These are phyloP conservation scores for Lithophane ornitopus DNA, from an alignment of 2,888 invertebrate genomes.

Conservation along the genomic window DNA sequence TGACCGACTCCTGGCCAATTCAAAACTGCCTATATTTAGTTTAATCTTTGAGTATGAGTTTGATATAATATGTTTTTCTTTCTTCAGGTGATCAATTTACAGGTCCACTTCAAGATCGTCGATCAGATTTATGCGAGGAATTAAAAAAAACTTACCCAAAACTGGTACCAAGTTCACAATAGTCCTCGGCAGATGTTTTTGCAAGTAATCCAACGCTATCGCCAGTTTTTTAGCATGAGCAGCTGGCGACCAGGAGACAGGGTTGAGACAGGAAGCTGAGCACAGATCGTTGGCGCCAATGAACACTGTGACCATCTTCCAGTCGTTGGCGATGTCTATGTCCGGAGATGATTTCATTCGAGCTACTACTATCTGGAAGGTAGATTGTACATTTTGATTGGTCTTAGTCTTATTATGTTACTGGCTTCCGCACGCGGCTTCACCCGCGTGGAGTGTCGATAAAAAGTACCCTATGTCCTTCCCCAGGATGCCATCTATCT, in stretches of 20 bases:
- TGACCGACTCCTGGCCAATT: too few relatives aligned
- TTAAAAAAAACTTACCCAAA: conserved; percentile 88
- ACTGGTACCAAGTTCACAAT: conserved; percentile 93
- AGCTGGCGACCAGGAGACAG: conserved; percentile 91
- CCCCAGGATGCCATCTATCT: too few relatives aligned
- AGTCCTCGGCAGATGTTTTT: conserved; percentile 92
- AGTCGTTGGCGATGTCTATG: conserved; percentile 91
- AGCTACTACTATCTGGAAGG: conserved; percentile 90
- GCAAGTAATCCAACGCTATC: conserved; percentile 92
- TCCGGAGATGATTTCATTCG: conserved; percentile 91
- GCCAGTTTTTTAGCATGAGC: conserved; percentile 92
- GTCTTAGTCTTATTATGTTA: background rate
- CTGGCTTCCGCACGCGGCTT: too few relatives aligned
- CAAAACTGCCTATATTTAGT: too few relatives aligned
- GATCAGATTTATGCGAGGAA: too few relatives aligned
- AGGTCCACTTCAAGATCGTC: too few relatives aligned
- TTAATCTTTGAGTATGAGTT: too few relatives aligned
- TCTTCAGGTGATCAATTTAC: too few relatives aligned
- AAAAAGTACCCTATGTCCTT: too few relatives aligned
- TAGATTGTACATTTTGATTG: background rate
- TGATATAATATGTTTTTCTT: too few relatives aligned
- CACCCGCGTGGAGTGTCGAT: too few relatives aligned
- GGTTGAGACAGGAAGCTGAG: conserved; percentile 92
- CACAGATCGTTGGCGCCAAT: conserved; percentile 95
- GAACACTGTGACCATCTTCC: conserved; percentile 95